A percentile compares a stretch with the other conserved stretches of the same genome.
Evolutionary conservation across 2,797 vertebrate species (phyloP).

Genomic region (Cygnus olor): DNA sequence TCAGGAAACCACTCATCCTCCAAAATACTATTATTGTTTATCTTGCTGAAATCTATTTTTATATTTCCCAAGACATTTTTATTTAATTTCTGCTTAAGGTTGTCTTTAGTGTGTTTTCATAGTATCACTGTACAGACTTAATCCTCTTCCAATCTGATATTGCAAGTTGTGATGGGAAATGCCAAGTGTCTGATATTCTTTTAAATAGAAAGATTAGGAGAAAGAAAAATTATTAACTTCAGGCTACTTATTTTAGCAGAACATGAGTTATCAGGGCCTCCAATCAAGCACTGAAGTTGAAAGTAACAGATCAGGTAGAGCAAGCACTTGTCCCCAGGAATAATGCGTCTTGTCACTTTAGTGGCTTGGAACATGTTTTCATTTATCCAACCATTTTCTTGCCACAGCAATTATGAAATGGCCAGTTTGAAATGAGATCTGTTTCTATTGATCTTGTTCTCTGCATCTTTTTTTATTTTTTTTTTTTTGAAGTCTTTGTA

Average conservation of each 20-base stretch:
- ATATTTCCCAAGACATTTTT: conserved; percentile 73
- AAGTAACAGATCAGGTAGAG: conserved; percentile 37
- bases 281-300: conserved; percentile 44
- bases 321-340: conserved; percentile 50
- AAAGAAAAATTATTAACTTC: conserved; percentile 62
- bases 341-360: conserved; percentile 36
- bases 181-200: conserved; percentile 51
- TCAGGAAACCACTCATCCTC: conserved; percentile 69
- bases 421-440: neutral
- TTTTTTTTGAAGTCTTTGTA: neutral
- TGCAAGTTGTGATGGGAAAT: conserved; percentile 66
- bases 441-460: conserved; percentile 39
- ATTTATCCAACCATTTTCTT: conserved; percentile 56
- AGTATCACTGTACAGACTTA: conserved; percentile 62
- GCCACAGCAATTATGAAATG: conserved; percentile 31
- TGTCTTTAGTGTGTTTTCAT: conserved; percentile 55
- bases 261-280: conserved; percentile 39
- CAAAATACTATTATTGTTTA: conserved; percentile 74
- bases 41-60: conserved; percentile 73
- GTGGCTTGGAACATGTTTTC: conserved; percentile 25
- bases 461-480: neutral
- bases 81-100: conserved; percentile 62
- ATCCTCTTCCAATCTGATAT: conserved; percentile 69
- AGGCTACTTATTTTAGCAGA: conserved; percentile 53
- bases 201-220: conserved; percentile 52